These are phyloP conservation scores for Agonum fuliginosum DNA, from an alignment of 2,888 invertebrate genomes.

Conservation along the genomic window DNA sequence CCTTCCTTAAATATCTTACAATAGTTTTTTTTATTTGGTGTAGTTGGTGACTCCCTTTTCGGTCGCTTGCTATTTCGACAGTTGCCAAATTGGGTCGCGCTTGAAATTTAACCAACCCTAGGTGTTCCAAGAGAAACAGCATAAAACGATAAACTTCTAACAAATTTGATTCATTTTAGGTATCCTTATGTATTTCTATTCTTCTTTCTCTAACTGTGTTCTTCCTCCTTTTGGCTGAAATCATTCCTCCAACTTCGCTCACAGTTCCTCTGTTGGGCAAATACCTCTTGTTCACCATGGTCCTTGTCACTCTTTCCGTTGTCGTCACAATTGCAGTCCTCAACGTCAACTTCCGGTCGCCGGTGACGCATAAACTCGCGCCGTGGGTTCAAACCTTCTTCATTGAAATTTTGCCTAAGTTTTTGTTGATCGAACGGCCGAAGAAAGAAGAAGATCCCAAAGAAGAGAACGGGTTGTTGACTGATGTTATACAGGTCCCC, in stretches of 20 bases:
- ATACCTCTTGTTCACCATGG: slow-evolving; percentile 95
- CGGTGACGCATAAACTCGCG: slow-evolving; percentile 93
- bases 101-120: no score
- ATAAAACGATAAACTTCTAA: no score
- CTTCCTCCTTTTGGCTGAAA: slow-evolving; percentile 93
- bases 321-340: slow-evolving; percentile 95
- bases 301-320: slow-evolving; percentile 93
- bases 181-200: slow-evolving; percentile 96
- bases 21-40: no score
- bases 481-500: slow-evolving; percentile 85
- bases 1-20: no score
- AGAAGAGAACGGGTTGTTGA: slow-evolving; percentile 77
- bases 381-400: slow-evolving; percentile 93
- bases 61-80: no score
- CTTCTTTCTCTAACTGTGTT: slow-evolving; percentile 95
- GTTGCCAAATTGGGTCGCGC: no score
- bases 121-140: no score
- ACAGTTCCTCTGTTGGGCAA: slow-evolving; percentile 94
- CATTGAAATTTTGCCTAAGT: slow-evolving; percentile 89
- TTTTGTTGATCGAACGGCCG: slow-evolving; percentile 91
- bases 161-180: background rate
- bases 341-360: slow-evolving; percentile 94
- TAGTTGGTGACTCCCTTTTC: no score
- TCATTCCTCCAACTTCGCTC: slow-evolving; percentile 94
- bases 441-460: slow-evolving; percentile 81